phyloP scores from a whole-genome alignment of 35 echinoderm and acorn worm species.

The Heliocidaris tuberculata region DNA sequence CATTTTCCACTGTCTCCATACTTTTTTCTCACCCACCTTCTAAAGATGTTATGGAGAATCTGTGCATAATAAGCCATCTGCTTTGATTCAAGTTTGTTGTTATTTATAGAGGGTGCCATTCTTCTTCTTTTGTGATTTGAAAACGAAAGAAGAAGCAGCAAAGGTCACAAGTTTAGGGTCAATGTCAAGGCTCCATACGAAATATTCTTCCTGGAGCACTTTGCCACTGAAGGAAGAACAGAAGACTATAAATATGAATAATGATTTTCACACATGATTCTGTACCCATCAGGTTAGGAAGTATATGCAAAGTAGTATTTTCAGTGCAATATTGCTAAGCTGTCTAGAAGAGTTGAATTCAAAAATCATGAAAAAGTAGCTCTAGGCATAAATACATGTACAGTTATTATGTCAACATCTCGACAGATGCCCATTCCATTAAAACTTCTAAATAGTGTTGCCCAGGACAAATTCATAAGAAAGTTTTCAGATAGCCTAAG shows the following conservation, averaged over 20 bases:
- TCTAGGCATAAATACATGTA: too few relatives aligned
- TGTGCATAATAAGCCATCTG: conserved; percentile 3
- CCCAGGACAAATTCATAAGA: too few relatives aligned
- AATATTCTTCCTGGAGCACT: not conserved
- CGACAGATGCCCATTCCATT: too few relatives aligned
- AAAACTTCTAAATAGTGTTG: too few relatives aligned
- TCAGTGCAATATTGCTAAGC: too few relatives aligned
- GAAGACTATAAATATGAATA: not conserved
- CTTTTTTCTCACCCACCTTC: not conserved
- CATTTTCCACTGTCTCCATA: not conserved
- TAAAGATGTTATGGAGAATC: not conserved
- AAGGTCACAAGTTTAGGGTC: not conserved
- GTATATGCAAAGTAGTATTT: too few relatives aligned
- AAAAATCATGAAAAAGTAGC: too few relatives aligned
- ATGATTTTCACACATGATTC: too few relatives aligned
- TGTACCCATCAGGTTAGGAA: too few relatives aligned
- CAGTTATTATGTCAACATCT: too few relatives aligned
- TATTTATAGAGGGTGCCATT: not conserved
- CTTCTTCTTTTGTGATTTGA: not conserved
- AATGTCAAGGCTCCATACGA: not conserved
- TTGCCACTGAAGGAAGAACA: not conserved
- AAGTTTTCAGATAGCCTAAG: too few relatives aligned
- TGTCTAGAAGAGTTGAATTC: too few relatives aligned
- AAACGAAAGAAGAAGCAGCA: not conserved
- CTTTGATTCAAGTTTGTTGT: not conserved